Percentiles rank a stretch among this genome's conserved stretches.
phyloP scores from a whole-genome alignment of 2,797 vertebrate species.

The Notamacropus eugenii region DNA sequence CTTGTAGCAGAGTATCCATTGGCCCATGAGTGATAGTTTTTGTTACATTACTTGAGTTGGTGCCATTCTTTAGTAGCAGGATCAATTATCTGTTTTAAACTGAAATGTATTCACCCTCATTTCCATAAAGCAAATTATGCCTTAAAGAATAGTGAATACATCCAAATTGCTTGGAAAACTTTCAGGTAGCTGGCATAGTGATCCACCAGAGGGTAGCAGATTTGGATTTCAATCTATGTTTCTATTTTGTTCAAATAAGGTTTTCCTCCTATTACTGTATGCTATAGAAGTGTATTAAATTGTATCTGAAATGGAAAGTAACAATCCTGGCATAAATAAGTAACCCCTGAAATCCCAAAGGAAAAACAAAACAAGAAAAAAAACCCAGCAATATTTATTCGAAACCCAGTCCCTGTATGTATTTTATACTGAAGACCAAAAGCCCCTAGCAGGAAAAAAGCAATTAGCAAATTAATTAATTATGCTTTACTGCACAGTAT shows the following conservation, averaged over 20 bases:
- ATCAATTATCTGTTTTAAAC: conserved; percentile 61
- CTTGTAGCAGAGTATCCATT: conserved; percentile 4
- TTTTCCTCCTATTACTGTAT: conserved; percentile 30
- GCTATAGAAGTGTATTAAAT: conserved; percentile 64
- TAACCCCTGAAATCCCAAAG: neutral
- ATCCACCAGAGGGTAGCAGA: conserved; percentile 63
- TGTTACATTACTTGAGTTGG: neutral
- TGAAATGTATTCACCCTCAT: conserved; percentile 58
- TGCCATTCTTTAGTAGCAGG: neutral
- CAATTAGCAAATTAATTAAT: conserved; percentile 35
- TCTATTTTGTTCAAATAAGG: conserved; percentile 52
- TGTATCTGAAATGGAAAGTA: conserved; percentile 50
- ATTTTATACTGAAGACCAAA: neutral
- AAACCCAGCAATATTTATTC: neutral
- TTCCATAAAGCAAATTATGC: conserved; percentile 68
- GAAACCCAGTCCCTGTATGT: neutral
- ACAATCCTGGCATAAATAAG: conserved; percentile 40
- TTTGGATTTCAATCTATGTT: conserved; percentile 45
- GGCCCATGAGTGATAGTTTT: neutral
- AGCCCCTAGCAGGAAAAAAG: neutral
- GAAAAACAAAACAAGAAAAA: neutral
- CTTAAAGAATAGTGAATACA: conserved; percentile 45
- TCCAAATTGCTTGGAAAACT: conserved; percentile 74
- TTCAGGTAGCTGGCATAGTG: conserved; percentile 69
- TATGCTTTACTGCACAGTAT: neutral